Evolutionary conservation across 1,140 invertebrate species (phyloP).

Genomic region (Pseudomyrmex concolor): DNA sequence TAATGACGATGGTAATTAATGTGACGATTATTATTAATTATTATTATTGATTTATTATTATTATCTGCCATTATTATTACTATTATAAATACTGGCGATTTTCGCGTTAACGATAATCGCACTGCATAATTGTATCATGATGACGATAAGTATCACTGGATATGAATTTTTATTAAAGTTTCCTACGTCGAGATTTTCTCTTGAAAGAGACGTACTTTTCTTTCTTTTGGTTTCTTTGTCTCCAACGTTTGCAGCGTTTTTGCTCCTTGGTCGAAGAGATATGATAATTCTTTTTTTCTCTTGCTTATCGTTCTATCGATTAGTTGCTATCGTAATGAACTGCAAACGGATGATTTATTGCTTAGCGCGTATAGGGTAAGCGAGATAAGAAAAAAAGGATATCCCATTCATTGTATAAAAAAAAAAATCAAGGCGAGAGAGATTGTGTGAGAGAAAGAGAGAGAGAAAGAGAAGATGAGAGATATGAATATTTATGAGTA

Average conservation of each 20-base stretch:
- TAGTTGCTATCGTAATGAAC: slow-evolving; percentile 67
- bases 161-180: slow-evolving; percentile 78
- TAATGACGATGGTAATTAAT: slow-evolving; percentile 80
- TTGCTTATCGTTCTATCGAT: slow-evolving; percentile 43
- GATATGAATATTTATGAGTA: slow-evolving; percentile 60
- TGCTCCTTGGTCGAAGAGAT: slow-evolving; percentile 52
- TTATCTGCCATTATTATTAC: slow-evolving; percentile 77
- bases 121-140: slow-evolving; percentile 67
- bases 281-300: slow-evolving; percentile 74
- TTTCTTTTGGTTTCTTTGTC: slow-evolving; percentile 48
- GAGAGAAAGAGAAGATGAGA: slow-evolving; percentile 65
- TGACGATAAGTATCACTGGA: slow-evolving; percentile 59
- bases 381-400: slow-evolving; percentile 71
- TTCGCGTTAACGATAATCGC: slow-evolving; percentile 60
- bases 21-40: slow-evolving; percentile 74
- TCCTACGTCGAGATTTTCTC: slow-evolving; percentile 66
- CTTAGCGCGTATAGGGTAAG: slow-evolving; percentile 76
- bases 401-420: slow-evolving; percentile 81
- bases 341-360: slow-evolving; percentile 71
- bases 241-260: slow-evolving; percentile 47
- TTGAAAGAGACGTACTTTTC: slow-evolving; percentile 65
- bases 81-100: slow-evolving; percentile 70
- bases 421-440: slow-evolving; percentile 65
- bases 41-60: slow-evolving; percentile 74
- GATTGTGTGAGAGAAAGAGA: slow-evolving; percentile 28